Evolutionary conservation across 2,113 vertebrate genomes (phyloP).

Genomic region (Mesembrinibis cayennensis): DNA sequence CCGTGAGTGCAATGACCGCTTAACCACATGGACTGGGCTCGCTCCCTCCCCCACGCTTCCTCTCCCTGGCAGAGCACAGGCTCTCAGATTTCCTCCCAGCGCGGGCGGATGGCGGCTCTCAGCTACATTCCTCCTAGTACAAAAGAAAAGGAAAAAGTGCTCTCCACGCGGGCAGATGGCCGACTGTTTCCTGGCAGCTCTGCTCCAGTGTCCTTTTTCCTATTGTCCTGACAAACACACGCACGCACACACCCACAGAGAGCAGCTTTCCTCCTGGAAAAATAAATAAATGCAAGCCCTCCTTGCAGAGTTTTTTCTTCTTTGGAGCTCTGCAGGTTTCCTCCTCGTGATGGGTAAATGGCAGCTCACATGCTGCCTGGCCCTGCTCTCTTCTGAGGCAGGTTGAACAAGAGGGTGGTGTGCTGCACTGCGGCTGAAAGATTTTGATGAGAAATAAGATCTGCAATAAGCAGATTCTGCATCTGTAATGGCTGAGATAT

Average conservation of each 20-base stretch:
- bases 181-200: constrained; percentile 51
- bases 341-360: neutral
- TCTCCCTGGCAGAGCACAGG: neutral
- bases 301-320: neutral
- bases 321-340: neutral
- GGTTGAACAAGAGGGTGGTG: neutral
- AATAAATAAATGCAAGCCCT: constrained; percentile 2
- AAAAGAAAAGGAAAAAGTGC: constrained; percentile 35
- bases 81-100: constrained; percentile 59
- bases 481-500: neutral
- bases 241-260: neutral
- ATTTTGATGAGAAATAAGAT: neutral
- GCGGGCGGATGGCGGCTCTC: constrained; percentile 16
- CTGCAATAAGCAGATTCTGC: neutral
- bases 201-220: neutral
- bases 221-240: constrained; percentile 13
- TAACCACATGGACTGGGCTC: neutral
- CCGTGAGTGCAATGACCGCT: constrained; percentile 14
- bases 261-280: neutral
- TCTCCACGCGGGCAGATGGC: neutral
- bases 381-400: neutral
- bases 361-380: neutral
- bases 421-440: neutral
- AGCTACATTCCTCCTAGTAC: constrained; percentile 9
- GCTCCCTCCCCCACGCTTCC: constrained; percentile 51